phyloP scores from a whole-genome alignment of 2,888 invertebrate genomes.

The Pollenia griseotomentosa region DNA sequence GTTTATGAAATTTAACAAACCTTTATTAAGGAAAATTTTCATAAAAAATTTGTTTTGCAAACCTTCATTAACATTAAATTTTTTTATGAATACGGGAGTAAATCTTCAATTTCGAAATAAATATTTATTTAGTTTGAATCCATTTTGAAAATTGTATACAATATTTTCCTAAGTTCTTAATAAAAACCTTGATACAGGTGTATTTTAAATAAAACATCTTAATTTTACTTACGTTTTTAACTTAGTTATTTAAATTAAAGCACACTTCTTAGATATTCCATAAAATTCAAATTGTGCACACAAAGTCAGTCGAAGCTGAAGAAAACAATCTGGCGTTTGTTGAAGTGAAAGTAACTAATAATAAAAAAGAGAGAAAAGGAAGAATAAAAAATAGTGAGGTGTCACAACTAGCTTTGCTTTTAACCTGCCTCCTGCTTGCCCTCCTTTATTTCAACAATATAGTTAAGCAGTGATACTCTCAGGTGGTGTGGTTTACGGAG shows the following conservation, averaged over 20 bases:
- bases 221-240: background rate
- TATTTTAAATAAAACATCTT: background rate
- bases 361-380: background rate
- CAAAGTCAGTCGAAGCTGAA: constrained; percentile 26
- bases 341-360: constrained; percentile 59
- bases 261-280: constrained; percentile 1
- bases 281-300: constrained; percentile 15
- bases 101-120: no score
- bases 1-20: no score
- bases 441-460: background rate
- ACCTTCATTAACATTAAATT: no score
- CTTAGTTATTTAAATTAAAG: constrained; percentile 39
- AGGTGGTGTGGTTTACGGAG: background rate
- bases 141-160: background rate
- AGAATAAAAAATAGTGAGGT: constrained; percentile 5
- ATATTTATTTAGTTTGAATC: no score
- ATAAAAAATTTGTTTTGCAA: no score
- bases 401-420: background rate
- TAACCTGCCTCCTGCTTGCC: background rate
- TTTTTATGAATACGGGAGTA: no score
- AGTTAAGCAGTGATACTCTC: background rate
- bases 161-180: background rate
- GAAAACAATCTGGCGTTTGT: constrained; percentile 36
- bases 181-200: background rate
- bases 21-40: no score